phyloP scores from a whole-genome alignment of 2,888 invertebrate species.

The Eristalis intricaria region DNA sequence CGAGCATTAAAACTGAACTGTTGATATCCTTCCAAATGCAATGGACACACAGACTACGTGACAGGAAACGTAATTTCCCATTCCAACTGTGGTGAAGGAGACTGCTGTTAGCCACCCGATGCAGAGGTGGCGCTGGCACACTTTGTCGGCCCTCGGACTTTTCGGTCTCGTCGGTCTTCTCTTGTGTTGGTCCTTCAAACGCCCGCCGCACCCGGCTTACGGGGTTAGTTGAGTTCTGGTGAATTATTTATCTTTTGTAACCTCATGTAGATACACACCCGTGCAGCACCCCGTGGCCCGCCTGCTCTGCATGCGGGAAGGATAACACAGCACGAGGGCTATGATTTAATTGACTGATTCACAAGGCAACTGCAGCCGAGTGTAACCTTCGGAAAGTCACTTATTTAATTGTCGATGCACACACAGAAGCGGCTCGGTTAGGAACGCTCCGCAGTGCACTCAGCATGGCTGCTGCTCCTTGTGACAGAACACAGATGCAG shows the following conservation, averaged over 20 bases:
- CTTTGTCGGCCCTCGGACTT: conserved; percentile 6
- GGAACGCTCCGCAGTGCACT: background rate
- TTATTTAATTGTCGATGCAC: conserved; percentile 51
- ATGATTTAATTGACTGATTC: conserved; percentile 64
- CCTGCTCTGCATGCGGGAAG: conserved; percentile 43
- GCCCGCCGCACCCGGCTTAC: conserved; percentile 5
- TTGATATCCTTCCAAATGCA: conserved; percentile 69
- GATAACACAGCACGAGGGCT: conserved; percentile 44
- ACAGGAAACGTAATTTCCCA: conserved; percentile 68
- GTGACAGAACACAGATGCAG: conserved; percentile 21
- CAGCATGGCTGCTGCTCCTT: conserved; percentile 15
- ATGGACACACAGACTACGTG: conserved; percentile 69
- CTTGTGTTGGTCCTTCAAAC: background rate
- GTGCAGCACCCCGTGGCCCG: background rate
- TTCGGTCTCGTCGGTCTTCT: background rate
- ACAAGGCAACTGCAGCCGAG: conserved; percentile 18
- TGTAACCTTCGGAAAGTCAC: conserved; percentile 30
- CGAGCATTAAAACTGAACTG: conserved; percentile 70
- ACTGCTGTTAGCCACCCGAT: conserved; percentile 1
- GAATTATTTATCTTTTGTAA: conserved; percentile 65
- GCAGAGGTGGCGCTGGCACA: conserved; percentile 24
- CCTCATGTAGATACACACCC: conserved; percentile 22
- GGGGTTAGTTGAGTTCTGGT: conserved; percentile 45
- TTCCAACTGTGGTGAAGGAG: conserved; percentile 17
- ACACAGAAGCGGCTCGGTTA: background rate